phyloP scores from a whole-genome alignment of 2,888 invertebrate species.

The Sesia apiformis region DNA sequence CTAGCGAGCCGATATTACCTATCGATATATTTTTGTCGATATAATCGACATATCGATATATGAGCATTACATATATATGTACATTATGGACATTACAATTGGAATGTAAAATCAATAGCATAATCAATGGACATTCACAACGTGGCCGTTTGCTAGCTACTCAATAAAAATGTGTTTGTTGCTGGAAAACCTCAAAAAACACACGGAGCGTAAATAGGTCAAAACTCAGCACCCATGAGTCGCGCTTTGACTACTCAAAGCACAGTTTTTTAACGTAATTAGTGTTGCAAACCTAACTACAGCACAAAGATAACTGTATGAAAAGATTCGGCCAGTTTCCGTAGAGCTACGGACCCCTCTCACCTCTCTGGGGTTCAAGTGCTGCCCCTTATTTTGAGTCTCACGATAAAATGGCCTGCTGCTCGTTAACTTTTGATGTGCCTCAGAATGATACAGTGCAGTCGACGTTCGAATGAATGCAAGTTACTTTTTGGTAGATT shows the following conservation, averaged over 20 bases:
- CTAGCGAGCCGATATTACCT: too few species aligned
- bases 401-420: not conserved
- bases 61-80: too few species aligned
- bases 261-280: constrained; percentile 63
- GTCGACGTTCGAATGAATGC: not conserved
- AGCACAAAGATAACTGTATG: constrained; percentile 16
- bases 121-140: too few species aligned
- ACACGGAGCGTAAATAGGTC: constrained; percentile 22
- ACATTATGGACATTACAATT: too few species aligned
- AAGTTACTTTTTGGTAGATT: not conserved
- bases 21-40: too few species aligned
- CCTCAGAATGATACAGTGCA: not conserved
- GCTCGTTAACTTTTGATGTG: not conserved
- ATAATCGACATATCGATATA: too few species aligned
- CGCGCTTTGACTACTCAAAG: constrained; percentile 27
- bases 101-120: too few species aligned
- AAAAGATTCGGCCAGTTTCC: not conserved
- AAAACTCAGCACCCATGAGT: constrained; percentile 24
- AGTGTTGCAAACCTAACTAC: constrained; percentile 46
- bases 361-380: not conserved
- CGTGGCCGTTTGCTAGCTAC: too few species aligned
- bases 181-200: constrained; percentile 2
- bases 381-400: not conserved
- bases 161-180: too few species aligned
- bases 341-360: not conserved